Evolutionary conservation across 2,888 invertebrate species (phyloP).

Genomic region (Danaus chrysippus): DNA sequence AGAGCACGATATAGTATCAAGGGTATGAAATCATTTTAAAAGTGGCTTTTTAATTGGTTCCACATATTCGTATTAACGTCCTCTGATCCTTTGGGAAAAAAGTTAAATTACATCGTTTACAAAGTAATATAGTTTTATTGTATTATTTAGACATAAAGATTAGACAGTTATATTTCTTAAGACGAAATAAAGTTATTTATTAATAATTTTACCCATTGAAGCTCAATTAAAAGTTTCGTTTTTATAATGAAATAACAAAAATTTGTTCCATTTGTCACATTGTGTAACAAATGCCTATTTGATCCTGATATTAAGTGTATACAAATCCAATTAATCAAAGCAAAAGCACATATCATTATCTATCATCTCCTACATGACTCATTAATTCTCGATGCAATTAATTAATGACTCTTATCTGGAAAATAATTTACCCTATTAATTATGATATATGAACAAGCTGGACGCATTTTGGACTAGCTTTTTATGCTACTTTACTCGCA

Average conservation of each 20-base stretch:
- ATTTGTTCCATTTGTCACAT: neutral
- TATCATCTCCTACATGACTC: slow-evolving; percentile 4
- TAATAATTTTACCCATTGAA: too few relatives aligned
- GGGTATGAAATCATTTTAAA: neutral
- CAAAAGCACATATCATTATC: slow-evolving; percentile 3
- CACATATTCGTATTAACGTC: too few relatives aligned
- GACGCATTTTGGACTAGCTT: neutral
- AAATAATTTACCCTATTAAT: slow-evolving; percentile 6
- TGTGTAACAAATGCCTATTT: neutral
- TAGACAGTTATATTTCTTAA: too few relatives aligned
- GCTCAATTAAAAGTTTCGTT: too few relatives aligned
- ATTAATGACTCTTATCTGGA: slow-evolving; percentile 7
- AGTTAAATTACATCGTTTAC: too few relatives aligned
- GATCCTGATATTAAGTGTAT: neutral
- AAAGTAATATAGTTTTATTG: too few relatives aligned
- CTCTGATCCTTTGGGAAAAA: too few relatives aligned
- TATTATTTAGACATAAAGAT: too few relatives aligned
- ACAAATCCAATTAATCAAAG: slow-evolving; percentile 5
- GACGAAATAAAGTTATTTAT: too few relatives aligned
- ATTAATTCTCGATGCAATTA: slow-evolving; percentile 6
- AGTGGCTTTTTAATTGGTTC: too few relatives aligned
- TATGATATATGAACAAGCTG: slow-evolving; percentile 1
- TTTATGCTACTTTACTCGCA: too few relatives aligned
- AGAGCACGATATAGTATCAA: neutral
- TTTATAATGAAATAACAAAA: too few relatives aligned